phyloP scores from a whole-genome alignment of 2,113 vertebrate species.

The Taxidea taxus region DNA sequence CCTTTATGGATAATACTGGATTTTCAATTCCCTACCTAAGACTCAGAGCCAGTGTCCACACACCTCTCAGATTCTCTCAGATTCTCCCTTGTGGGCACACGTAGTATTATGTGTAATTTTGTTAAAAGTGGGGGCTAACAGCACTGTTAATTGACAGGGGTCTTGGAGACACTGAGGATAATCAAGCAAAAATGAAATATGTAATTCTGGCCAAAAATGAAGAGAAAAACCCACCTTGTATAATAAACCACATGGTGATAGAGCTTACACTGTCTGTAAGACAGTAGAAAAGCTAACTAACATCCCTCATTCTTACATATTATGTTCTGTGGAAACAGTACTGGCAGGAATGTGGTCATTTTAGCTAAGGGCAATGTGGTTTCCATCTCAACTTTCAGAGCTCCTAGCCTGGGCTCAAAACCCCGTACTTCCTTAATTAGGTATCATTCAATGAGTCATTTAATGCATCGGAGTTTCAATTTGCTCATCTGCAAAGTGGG shows the following conservation, averaged over 20 bases:
- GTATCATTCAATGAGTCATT: background rate
- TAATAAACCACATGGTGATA: background rate
- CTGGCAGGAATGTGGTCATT: background rate
- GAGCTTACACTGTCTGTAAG: background rate
- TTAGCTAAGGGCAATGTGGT: background rate
- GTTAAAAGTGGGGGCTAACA: background rate
- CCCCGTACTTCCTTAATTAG: background rate
- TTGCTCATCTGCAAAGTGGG: background rate
- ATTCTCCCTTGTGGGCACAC: background rate
- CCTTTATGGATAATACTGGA: background rate
- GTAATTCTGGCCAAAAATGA: background rate
- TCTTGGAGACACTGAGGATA: background rate
- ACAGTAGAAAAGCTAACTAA: background rate
- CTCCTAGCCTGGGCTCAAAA: background rate
- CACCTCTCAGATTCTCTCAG: background rate
- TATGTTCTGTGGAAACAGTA: background rate
- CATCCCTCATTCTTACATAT: background rate
- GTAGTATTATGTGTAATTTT: constrained; percentile 4
- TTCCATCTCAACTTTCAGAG: background rate
- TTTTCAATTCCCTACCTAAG: constrained; percentile 59
- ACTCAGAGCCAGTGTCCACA: background rate
- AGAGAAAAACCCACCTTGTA: background rate
- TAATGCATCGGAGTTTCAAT: background rate
- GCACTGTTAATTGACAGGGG: background rate
- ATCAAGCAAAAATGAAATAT: constrained; percentile 19